Base-by-base conservation (phyloP, 2,113 vertebrate species). In the Sylvilagus bachmani region DNA sequence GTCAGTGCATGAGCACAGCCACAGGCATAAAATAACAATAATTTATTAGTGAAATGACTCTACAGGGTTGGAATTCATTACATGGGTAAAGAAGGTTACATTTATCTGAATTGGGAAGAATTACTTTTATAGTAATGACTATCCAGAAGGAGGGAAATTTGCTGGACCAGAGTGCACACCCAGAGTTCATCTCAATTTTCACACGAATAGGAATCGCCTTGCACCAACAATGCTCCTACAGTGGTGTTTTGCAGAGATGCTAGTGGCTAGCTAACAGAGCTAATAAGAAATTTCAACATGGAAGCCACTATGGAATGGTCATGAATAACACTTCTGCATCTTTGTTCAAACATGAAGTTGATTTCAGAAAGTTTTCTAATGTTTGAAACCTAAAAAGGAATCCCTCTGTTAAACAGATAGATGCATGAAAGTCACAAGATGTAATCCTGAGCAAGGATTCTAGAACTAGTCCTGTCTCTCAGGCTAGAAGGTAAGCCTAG, bases 401-500 rank as follows among this genome's bases (percentile, higher is more conserved):
- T 90, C 91, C 49, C 17, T 86, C 31, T 51, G 14, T 90, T 79
- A 83, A 89, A 66, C 25, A 77, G 83, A 67, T 25, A 49, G 86
- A 86, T 27, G 78, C 22, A 51, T n/a, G 36, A 90, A 81, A 74
- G 58, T 85, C 75, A 88, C 86, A 74, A 3, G 16, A 88, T 64
- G 58, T 44, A n/a, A 82, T 53, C 66, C 33, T 24, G 69, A 73
- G 44, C 66, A 93, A 91, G 27, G 29, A 81, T 9, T 86, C 67
- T 66, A 44, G 19, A 80, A 75, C 84, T n/a, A 88, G 77, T 81
- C 66, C 51, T 91, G 69, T 95, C 85, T 97, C 96, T 96, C 95
- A 94, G 90, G 88, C 89, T 94, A 90, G 97, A 98, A 97, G 87
- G 98, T 93, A 97, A 96, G 97, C n/a, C 82, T 96, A 96, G 95